Evolutionary conservation across 2,797 vertebrate genomes (phyloP), one percentile per base, ranked within the genome.

Genomic region (Thripadectes ignobilis): DNA sequence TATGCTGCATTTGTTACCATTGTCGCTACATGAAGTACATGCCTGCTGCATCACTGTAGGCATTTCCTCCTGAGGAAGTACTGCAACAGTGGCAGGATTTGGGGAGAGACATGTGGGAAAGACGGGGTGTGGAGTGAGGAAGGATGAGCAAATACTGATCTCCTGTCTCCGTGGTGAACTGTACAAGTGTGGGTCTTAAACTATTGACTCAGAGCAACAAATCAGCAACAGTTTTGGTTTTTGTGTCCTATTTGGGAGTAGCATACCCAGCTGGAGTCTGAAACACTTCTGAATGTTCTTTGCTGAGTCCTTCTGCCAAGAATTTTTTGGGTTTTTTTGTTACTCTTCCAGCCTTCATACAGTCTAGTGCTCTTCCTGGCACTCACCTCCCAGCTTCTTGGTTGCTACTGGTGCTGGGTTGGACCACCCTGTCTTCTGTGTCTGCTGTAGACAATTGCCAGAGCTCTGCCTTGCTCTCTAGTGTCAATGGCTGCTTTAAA

Each of bases 361-460:
- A 71, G 93, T 91, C 95, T 95, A 75, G 79, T 93, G 79, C 58
- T 39, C 89, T 95, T 95, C 96, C 93, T 95, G 87, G 68, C 41
- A 51, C 72, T 34, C 15, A 67, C 74, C 32, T 22, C 84, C 63
- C 75, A 43, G 67, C 82, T 82, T 92, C 69, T 74, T 81, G 46
- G 19, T 85, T 73, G 73, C 46, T 88, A 4, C 51, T 91, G 61
- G 16, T 93, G 59, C 69, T 75, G 82, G 41, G 9, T 49, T 23
- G 34, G 87, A 92, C 91, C 85, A 92, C 95, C 91, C 94, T 58
- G 82, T 36, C 65, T 52, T 71, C 52, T 39, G 5, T 14, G 30
- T 69, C 58, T 89, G 65, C 38, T 46, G 32, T 10, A 83, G 72
- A 57, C 45, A 52, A 43, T 59, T 59, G 26, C 29, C 26, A 66